Conservation (phyloP, 2,113 vertebrate species). For the Ammospiza caudacuta region DNA sequence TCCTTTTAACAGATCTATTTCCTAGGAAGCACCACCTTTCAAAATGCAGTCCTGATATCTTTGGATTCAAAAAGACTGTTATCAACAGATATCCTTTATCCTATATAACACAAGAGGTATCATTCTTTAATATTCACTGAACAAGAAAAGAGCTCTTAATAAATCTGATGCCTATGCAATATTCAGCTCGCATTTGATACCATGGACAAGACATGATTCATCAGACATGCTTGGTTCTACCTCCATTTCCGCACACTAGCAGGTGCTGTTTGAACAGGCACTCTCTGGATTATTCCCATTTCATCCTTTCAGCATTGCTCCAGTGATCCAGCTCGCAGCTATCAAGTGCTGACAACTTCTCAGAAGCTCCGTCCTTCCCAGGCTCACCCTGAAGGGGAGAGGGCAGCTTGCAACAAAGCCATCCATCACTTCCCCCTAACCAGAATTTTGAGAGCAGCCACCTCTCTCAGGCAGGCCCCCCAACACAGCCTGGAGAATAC, state of each 20-base stretch:
- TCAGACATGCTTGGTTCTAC: neutral
- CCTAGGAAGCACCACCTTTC: neutral
- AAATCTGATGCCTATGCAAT: neutral
- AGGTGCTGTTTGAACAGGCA: neutral
- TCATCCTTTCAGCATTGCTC: neutral
- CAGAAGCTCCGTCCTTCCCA: neutral
- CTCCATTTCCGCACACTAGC: neutral
- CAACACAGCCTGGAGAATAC: neutral
- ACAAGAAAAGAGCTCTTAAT: conserved; percentile 1
- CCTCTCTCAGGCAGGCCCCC: neutral
- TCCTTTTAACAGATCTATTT: neutral
- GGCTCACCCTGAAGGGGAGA: neutral
- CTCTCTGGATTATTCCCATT: neutral
- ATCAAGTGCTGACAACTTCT: neutral
- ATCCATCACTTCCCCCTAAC: neutral
- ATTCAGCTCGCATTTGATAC: neutral
- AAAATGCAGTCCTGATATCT: neutral
- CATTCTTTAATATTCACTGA: conserved; percentile 36
- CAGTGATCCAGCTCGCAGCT: neutral
- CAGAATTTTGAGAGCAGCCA: neutral
- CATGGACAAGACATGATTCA: neutral
- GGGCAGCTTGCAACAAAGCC: neutral
- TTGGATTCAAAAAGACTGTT: neutral
- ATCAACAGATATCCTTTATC: neutral
- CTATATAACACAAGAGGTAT: neutral